Percentiles rank a stretch among this genome's conserved stretches.
These are phyloP conservation scores for Agrochola macilenta DNA, from an alignment of 2,888 invertebrate genomes.

Conservation along the genomic window DNA sequence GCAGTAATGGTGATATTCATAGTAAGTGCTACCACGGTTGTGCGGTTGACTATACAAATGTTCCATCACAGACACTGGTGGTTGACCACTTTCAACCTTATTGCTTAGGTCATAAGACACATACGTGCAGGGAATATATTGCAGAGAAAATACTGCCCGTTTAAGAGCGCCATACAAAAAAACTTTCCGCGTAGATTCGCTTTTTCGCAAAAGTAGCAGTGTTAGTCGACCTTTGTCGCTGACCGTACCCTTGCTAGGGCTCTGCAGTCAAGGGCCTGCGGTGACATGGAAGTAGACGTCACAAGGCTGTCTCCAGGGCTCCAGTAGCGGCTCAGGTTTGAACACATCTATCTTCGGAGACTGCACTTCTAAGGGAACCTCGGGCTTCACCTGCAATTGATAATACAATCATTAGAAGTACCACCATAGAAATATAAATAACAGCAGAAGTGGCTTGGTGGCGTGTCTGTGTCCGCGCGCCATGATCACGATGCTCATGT, in stretches of 20 bases:
- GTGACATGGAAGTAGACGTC: slow-evolving; percentile 70
- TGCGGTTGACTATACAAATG: not conserved
- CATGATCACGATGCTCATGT: too few relatives aligned
- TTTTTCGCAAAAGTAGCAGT: not conserved
- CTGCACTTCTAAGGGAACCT: not conserved
- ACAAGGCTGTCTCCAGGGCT: slow-evolving; percentile 64
- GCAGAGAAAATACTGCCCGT: not conserved
- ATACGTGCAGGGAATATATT: not conserved
- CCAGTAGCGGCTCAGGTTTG: slow-evolving; percentile 49
- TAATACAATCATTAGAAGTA: not conserved
- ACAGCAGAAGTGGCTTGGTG: too few relatives aligned
- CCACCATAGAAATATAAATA: too few relatives aligned
- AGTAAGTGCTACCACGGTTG: not conserved
- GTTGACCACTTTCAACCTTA: not conserved
- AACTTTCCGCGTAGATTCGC: too few relatives aligned
- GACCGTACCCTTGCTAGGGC: not conserved
- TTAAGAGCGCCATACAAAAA: not conserved
- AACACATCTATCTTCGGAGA: slow-evolving; percentile 49
- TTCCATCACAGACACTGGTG: not conserved
- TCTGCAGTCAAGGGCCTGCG: slow-evolving; percentile 61
- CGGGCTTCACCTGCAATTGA: slow-evolving; percentile 56
- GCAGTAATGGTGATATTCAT: not conserved
- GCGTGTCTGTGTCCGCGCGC: too few relatives aligned
- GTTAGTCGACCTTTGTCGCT: not conserved
- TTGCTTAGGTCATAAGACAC: not conserved